phyloP scores from a whole-genome alignment of 1,140 invertebrate genomes.

The Drosophila rhopaloa region DNA sequence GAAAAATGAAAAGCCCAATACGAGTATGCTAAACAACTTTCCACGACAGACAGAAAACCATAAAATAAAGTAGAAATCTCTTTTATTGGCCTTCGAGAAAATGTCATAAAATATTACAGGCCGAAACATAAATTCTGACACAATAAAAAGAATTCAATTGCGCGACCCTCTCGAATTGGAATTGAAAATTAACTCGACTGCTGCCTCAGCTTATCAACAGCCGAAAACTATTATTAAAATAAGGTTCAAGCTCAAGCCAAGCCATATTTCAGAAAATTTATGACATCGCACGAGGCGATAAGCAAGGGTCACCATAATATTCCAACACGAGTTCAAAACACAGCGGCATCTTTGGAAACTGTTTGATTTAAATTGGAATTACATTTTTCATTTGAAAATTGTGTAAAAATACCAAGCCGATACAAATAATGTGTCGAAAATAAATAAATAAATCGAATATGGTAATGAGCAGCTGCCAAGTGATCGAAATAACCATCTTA shows the following conservation, averaged over 20 bases:
- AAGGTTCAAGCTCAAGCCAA: conserved; percentile 70
- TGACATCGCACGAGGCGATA: conserved; percentile 61
- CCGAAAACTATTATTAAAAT: conserved; percentile 42
- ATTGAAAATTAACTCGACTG: conserved; percentile 48
- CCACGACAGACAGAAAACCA: conserved; percentile 17
- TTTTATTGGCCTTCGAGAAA: conserved; percentile 39
- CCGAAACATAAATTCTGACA: conserved; percentile 41
- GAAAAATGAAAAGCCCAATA: conserved; percentile 24
- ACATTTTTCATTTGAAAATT: conserved; percentile 70
- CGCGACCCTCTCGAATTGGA: conserved; percentile 16
- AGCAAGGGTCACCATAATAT: conserved; percentile 29
- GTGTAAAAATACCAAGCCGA: conserved; percentile 64
- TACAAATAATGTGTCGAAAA: conserved; percentile 74
- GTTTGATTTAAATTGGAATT: conserved; percentile 68
- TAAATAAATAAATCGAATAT: conserved; percentile 49
- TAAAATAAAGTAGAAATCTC: conserved; percentile 32
- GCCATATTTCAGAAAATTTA: conserved; percentile 61
- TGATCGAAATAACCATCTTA: conserved; percentile 38
- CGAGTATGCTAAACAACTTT: conserved; percentile 57
- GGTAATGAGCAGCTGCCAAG: conserved; percentile 35
- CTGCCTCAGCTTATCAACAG: conserved; percentile 47
- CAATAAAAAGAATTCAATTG: conserved; percentile 33
- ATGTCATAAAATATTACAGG: conserved; percentile 51
- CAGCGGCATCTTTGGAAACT: conserved; percentile 26
- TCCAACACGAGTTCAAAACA: conserved; percentile 1